These are phyloP conservation scores for Pteromalus puparum DNA, from an alignment of 1,140 invertebrate genomes.

Conservation along the genomic window DNA sequence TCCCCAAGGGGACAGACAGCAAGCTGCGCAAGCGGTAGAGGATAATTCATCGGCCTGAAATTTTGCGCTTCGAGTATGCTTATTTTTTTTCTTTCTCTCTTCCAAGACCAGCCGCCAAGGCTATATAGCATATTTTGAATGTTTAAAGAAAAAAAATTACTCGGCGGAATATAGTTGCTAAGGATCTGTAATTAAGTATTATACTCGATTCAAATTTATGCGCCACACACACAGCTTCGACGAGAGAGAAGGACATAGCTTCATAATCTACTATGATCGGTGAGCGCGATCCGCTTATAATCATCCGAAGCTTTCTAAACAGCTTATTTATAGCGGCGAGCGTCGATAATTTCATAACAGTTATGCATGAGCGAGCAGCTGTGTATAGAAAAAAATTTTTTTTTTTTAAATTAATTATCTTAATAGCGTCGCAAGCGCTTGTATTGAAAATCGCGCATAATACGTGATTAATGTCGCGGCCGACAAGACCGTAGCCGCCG, in stretches of 20 bases:
- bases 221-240: background rate
- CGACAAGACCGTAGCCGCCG: too few species aligned
- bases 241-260: background rate
- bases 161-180: too few species aligned
- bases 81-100: background rate
- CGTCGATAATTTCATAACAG: constrained; percentile 17
- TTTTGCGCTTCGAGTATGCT: background rate
- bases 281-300: constrained; percentile 13
- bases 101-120: background rate
- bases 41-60: constrained; percentile 15
- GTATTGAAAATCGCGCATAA: too few species aligned
- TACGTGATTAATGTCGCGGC: background rate
- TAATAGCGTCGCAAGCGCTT: background rate
- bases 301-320: constrained; percentile 3
- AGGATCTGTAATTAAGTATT: constrained; percentile 8
- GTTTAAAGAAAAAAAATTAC: background rate
- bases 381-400: too few species aligned
- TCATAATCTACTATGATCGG: constrained; percentile 40
- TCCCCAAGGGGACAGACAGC: background rate
- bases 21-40: background rate
- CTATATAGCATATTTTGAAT: background rate
- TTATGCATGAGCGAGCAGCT: too few species aligned
- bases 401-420: too few species aligned
- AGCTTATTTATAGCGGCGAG: constrained; percentile 24
- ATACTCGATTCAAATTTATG: constrained; percentile 35